Evolutionary conservation across 2,113 vertebrate genomes (phyloP).

Genomic region (Cervus canadensis): DNA sequence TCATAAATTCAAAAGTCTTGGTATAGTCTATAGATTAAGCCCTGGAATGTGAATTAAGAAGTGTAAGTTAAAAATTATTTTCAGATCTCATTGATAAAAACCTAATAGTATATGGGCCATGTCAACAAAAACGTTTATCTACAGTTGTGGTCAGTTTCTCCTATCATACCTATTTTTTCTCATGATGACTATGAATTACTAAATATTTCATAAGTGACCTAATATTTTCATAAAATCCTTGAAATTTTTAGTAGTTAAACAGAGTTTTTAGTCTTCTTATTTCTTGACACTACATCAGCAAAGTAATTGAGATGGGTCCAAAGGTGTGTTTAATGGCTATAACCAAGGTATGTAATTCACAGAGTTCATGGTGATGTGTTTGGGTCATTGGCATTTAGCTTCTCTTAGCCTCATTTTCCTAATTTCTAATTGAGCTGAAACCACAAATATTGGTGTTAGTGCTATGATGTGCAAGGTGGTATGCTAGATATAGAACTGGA

Average conservation of each 20-base stretch:
- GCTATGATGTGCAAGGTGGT: not conserved
- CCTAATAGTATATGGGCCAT: not conserved
- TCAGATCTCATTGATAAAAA: not conserved
- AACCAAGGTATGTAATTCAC: not conserved
- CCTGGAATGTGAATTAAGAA: not conserved
- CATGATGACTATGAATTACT: not conserved
- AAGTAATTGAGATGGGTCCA: not conserved
- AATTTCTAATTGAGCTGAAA: not conserved
- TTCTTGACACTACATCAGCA: not conserved
- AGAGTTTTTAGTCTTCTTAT: not conserved
- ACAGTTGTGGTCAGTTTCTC: not conserved
- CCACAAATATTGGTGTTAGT: not conserved
- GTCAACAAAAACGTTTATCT: not conserved
- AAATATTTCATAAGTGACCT: not conserved
- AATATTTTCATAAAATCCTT: not conserved
- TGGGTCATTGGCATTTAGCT: not conserved
- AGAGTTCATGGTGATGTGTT: not conserved
- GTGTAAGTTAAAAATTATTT: not conserved
- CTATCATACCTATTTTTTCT: not conserved
- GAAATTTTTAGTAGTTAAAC: not conserved
- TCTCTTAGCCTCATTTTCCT: not conserved
- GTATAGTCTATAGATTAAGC: not conserved
- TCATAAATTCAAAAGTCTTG: not conserved
- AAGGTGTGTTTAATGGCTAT: not conserved
- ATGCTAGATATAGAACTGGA: not conserved